A percentile compares a stretch with the other conserved stretches of the same genome.
Evolutionary conservation across 1,140 invertebrate species (phyloP).

Genomic region (Cherax quadricarinatus): DNA sequence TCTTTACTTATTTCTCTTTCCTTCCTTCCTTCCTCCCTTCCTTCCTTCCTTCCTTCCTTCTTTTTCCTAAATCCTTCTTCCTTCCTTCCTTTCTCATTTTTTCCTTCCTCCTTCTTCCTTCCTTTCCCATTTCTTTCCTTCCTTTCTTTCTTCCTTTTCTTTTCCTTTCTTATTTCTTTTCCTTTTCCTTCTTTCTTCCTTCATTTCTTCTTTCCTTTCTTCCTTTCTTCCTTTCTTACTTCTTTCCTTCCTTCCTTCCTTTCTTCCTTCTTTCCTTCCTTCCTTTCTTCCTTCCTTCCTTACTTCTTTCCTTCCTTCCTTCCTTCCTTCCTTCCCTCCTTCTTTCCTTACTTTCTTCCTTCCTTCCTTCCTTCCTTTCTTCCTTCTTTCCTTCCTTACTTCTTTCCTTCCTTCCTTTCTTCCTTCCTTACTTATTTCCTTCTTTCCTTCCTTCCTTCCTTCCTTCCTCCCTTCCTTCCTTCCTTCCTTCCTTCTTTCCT

Average conservation of each 20-base stretch:
- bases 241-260: background rate
- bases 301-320: too few relatives aligned
- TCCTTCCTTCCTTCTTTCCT: background rate
- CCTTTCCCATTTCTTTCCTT: too few relatives aligned
- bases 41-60: too few relatives aligned
- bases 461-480: background rate
- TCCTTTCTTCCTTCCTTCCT: constrained; percentile 8
- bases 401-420: background rate
- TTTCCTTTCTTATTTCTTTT: background rate
- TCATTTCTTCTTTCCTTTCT: too few relatives aligned
- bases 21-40: background rate
- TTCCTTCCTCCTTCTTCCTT: too few relatives aligned
- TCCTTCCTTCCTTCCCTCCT: too few relatives aligned
- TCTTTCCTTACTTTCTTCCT: background rate
- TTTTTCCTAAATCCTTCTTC: too few relatives aligned
- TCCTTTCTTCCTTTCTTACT: background rate
- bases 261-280: constrained; percentile 13
- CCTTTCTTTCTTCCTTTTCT: too few relatives aligned
- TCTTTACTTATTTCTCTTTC: background rate
- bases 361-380: too few relatives aligned
- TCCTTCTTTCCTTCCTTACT: background rate
- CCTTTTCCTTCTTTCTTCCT: background rate
- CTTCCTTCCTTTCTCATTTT: too few relatives aligned
- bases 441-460: background rate
- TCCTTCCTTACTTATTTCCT: background rate